A percentile compares a stretch with the other conserved stretches of the same genome.
Conservation (phyloP, 2,113 vertebrate species). For the Passerina amoena region DNA sequence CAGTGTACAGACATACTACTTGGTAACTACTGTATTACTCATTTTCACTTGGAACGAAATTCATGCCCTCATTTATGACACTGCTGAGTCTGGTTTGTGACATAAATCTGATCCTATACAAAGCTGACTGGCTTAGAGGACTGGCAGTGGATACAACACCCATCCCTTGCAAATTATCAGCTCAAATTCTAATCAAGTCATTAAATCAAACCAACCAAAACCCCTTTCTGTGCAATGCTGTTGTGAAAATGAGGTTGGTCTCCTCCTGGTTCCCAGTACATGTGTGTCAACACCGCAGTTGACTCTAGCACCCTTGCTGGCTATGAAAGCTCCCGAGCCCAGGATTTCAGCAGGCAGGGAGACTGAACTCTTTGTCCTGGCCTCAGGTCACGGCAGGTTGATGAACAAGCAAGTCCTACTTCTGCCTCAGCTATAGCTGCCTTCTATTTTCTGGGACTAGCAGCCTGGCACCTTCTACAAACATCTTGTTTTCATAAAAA, state of each 20-base stretch:
- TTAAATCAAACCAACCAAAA: conserved; percentile 23
- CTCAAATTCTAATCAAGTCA: not conserved
- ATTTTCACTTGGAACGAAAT: not conserved
- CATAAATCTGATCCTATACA: not conserved
- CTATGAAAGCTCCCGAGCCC: not conserved
- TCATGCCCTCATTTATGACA: not conserved
- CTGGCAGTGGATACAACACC: not conserved
- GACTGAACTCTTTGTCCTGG: conserved; percentile 11
- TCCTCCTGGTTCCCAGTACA: not conserved
- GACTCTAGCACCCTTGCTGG: not conserved
- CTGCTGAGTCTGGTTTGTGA: not conserved
- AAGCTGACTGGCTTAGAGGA: not conserved
- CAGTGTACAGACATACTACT: not conserved
- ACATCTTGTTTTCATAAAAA: not conserved
- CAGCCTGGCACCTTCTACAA: not conserved
- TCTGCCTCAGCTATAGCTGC: not conserved
- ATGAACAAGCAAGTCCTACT: not conserved
- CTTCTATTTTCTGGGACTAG: not conserved
- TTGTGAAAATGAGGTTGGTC: not conserved
- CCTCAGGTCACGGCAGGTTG: not conserved
- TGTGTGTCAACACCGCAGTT: not conserved
- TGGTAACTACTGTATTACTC: not conserved
- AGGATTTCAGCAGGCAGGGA: not conserved
- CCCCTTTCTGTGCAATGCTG: not conserved
- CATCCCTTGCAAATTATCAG: not conserved